A percentile compares a stretch with the other conserved stretches of the same genome.
phyloP scores from a whole-genome alignment of 2,113 vertebrate genomes.

The Polyodon spathula region DNA sequence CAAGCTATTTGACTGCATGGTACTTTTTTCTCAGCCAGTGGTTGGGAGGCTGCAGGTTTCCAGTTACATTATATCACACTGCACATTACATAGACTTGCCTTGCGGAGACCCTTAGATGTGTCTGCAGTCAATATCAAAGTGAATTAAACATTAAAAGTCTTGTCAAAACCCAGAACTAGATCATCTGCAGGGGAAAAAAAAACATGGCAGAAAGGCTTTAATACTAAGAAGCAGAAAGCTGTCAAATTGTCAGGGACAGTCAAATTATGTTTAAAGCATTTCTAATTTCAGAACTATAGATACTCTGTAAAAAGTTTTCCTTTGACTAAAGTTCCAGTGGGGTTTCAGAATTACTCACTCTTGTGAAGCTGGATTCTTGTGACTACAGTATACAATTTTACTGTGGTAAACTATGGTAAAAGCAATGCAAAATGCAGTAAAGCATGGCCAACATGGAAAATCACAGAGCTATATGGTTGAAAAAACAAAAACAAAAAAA shows the following conservation, averaged over 20 bases:
- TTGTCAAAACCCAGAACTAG: conserved; percentile 58
- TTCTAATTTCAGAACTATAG: conserved; percentile 2
- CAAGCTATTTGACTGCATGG: conserved; percentile 1
- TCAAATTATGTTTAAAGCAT: conserved; percentile 9
- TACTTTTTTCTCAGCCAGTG: conserved; percentile 8
- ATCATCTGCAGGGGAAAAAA: conserved; percentile 41
- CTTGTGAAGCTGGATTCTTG: too few species aligned
- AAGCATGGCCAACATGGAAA: too few species aligned
- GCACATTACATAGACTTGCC: conserved; percentile 15
- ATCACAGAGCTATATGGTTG: too few species aligned
- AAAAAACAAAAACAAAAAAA: too few species aligned
- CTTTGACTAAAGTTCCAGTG: background rate
- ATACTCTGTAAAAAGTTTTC: background rate
- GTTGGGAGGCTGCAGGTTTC: conserved; percentile 7
- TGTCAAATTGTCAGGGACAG: conserved; percentile 11
- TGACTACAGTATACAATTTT: too few species aligned
- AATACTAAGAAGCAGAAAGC: conserved; percentile 22
- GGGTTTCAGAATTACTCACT: background rate
- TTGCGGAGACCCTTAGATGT: conserved; percentile 49
- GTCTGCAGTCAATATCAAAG: conserved; percentile 77
- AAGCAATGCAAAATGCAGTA: too few species aligned
- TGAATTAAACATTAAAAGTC: conserved; percentile 91
- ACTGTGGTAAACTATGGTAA: too few species aligned
- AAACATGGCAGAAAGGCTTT: conserved; percentile 49
- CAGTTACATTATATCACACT: conserved; percentile 11